Base-by-base conservation (phyloP, 2,888 invertebrate species). In the Zaprionus lineosus region DNA sequence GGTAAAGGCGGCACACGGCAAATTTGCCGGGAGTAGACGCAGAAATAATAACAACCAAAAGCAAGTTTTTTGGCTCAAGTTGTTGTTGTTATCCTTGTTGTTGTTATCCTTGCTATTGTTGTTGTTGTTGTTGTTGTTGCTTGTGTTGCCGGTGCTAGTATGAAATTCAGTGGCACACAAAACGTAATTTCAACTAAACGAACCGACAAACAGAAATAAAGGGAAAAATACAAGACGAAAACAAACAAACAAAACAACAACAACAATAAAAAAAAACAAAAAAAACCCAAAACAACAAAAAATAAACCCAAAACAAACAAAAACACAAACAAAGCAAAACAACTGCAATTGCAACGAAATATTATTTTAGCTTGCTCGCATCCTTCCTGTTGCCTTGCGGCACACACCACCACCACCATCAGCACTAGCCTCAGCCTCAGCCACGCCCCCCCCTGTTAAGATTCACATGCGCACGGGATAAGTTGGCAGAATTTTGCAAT, bases 141-240 rank as follows among this genome's bases (percentile, higher is more conserved):
- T 40, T 39, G 5, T 44, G 46, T 14, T 28, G 46, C 11, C 31
- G 47, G 24, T 51, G 46, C 74, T 62, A 57, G 84, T 86, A 85
- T 72, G 75, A 85, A 82, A 85, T 85, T 82, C 81, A 82, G 86
- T 79, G 84, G 84, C 84, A 85, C 62, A 82, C 76, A 83, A 83
- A 82, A 86, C 78, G 86, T 86, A 85, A 86, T 83, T 86, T 79
- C 82, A 84, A 69, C 85, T 86, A 86, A 86, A 84, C 84, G 79
- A 85, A 87, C 66, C 78, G 69, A 82, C 84, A 85, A 78, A 78
- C 71, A 74, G 64, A 74, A 70, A 62, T 48, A 65, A 18, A 65
- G 26, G 12, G 8, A 40, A n/a, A 43, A 7, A 7, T 19, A 31
- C 16, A 18, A 40, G n/a, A n/a, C n/a, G 26, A 46, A 59, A 50